Percentiles rank a stretch among this genome's conserved stretches.
Evolutionary conservation across 2,113 vertebrate species (phyloP).

Genomic region (Dasypus novemcinctus): DNA sequence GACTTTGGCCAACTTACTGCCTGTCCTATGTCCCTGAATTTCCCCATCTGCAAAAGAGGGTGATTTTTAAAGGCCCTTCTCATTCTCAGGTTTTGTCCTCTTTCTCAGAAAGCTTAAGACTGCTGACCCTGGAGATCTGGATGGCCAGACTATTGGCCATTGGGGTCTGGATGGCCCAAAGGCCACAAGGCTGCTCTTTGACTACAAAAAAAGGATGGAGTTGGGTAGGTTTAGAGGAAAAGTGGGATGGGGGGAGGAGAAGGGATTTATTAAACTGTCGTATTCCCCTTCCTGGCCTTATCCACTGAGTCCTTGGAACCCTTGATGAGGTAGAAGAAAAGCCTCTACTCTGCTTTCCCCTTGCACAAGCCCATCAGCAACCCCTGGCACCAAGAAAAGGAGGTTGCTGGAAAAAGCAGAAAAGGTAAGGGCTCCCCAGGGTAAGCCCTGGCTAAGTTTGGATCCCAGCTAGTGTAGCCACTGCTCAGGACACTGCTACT

Average conservation of each 20-base stretch:
- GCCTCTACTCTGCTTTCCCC: background rate
- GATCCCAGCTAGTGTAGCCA: background rate
- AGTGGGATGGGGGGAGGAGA: background rate
- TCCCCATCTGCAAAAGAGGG: slow-evolving; percentile 15
- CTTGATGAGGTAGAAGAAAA: background rate
- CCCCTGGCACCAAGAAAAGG: background rate
- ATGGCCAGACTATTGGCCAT: background rate
- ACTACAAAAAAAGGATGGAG: background rate
- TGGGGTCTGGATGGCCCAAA: background rate
- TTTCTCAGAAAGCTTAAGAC: background rate
- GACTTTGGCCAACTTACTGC: background rate
- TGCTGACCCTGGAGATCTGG: background rate
- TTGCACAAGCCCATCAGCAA: background rate
- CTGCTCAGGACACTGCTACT: background rate
- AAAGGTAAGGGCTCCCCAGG: background rate
- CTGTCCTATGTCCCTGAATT: background rate
- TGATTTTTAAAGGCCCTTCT: background rate
- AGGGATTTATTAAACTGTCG: background rate
- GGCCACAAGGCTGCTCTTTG: background rate
- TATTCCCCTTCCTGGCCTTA: background rate
- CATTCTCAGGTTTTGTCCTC: background rate
- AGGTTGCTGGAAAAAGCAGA: background rate
- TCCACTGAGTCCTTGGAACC: background rate
- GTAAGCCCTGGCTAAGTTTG: background rate
- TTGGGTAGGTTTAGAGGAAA: background rate